These are phyloP conservation scores for Bolborhynchus lineola DNA, from an alignment of 2,113 vertebrate genomes.

Conservation along the genomic window DNA sequence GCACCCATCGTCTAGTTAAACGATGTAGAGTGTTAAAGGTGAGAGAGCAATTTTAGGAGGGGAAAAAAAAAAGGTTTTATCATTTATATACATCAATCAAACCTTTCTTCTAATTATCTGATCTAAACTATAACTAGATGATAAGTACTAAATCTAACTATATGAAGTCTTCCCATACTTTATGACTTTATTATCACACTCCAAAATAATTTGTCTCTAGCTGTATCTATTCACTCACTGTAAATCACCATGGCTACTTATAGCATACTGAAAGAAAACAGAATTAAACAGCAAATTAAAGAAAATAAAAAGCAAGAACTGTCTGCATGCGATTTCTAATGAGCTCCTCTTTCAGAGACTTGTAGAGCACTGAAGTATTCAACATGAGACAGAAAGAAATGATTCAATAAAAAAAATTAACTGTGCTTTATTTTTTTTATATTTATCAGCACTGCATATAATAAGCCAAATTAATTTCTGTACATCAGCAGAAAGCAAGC, in stretches of 20 bases:
- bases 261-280: background rate
- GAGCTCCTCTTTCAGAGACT: background rate
- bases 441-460: background rate
- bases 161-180: background rate
- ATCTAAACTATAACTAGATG: background rate
- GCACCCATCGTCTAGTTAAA: slow-evolving; percentile 89
- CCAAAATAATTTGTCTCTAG: background rate
- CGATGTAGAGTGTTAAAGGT: background rate
- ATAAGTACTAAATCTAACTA: background rate
- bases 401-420: background rate
- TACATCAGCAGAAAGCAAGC: background rate
- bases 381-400: background rate
- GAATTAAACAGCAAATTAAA: background rate
- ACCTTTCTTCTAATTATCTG: background rate
- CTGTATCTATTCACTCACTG: background rate
- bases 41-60: slow-evolving; percentile 1
- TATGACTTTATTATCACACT: background rate
- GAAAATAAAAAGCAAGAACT: background rate
- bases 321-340: background rate
- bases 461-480: background rate
- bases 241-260: background rate
- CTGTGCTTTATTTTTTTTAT: background rate
- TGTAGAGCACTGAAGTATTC: background rate
- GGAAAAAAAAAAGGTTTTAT: background rate
- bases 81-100: background rate